Percentiles rank a stretch among this genome's conserved stretches.
Conservation (phyloP, 2,888 invertebrate genomes). For the Phalera bucephala region DNA sequence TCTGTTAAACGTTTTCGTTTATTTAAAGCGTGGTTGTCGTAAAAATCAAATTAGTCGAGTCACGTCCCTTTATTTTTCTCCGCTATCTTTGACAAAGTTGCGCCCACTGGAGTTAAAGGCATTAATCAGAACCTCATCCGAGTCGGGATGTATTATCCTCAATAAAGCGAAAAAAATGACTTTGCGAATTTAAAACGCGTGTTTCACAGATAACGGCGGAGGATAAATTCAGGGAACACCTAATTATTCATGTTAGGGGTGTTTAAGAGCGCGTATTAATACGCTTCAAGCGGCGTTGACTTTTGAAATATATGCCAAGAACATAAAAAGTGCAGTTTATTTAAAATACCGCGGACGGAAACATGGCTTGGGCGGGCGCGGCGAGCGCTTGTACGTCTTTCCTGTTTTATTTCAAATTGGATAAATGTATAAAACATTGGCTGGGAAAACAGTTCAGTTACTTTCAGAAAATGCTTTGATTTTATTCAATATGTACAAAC, state of each 20-base stretch:
- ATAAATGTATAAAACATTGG: conserved; percentile 52
- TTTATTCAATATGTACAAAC: conserved; percentile 8
- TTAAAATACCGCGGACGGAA: conserved; percentile 63
- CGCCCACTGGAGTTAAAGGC: conserved; percentile 63
- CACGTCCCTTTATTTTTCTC: conserved; percentile 79
- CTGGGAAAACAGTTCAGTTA: conserved; percentile 12
- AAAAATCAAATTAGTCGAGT: conserved; percentile 75
- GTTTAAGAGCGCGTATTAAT: conserved; percentile 76
- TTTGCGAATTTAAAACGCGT: conserved; percentile 79
- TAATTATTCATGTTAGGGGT: conserved; percentile 82
- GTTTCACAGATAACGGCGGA: conserved; percentile 72
- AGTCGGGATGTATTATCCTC: conserved; percentile 78
- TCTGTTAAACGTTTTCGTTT: conserved; percentile 13
- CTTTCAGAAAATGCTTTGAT: conserved; percentile 19
- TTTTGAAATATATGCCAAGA: conserved; percentile 67
- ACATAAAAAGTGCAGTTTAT: conserved; percentile 62
- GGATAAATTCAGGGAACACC: conserved; percentile 75
- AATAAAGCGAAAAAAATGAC: conserved; percentile 80
- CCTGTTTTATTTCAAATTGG: conserved; percentile 55
- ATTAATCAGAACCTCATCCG: conserved; percentile 79
- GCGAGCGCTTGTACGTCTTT: conserved; percentile 48
- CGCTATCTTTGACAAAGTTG: conserved; percentile 79
- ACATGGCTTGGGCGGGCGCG: conserved; percentile 75
- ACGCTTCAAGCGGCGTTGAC: conserved; percentile 49
- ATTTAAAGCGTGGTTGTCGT: conserved; percentile 34